Percentiles rank a stretch among this genome's conserved stretches.
phyloP scores from a whole-genome alignment of 2,888 invertebrate species.

The Pseudolycoriella hygida region DNA sequence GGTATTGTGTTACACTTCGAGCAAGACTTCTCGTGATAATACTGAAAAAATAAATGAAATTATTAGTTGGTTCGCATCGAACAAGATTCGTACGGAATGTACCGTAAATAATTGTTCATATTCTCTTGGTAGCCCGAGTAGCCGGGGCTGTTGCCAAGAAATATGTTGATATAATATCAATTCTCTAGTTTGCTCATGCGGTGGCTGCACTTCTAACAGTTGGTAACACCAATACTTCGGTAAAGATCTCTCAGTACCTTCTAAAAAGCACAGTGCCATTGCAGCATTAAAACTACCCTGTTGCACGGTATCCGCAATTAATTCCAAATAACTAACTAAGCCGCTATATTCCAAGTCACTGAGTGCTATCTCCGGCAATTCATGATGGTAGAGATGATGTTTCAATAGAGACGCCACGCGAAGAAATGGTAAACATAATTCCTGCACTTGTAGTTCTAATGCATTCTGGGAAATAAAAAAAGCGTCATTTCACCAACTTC shows the following conservation, averaged over 20 bases:
- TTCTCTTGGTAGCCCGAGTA: slow-evolving; percentile 71
- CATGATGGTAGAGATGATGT: slow-evolving; percentile 64
- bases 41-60: slow-evolving; percentile 32
- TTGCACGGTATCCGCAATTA: slow-evolving; percentile 47
- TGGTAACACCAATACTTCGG: slow-evolving; percentile 53
- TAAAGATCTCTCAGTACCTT: slow-evolving; percentile 32
- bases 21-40: slow-evolving; percentile 82
- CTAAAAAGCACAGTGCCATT: slow-evolving; percentile 41
- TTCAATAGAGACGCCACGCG: slow-evolving; percentile 67
- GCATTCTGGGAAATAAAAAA: slow-evolving; percentile 17
- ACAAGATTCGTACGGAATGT: slow-evolving; percentile 15
- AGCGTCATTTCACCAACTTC: too few species aligned
- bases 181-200: slow-evolving; percentile 31
- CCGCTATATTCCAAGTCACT: slow-evolving; percentile 57
- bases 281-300: slow-evolving; percentile 47
- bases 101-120: slow-evolving; percentile 84
- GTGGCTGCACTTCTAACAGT: slow-evolving; percentile 31
- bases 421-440: slow-evolving; percentile 66
- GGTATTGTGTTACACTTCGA: slow-evolving; percentile 78
- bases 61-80: background rate
- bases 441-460: slow-evolving; percentile 44
- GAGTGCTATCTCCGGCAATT: slow-evolving; percentile 44
- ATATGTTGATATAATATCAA: slow-evolving; percentile 57
- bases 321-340: slow-evolving; percentile 59
- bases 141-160: slow-evolving; percentile 62